phyloP scores from a whole-genome alignment of 1,140 invertebrate species.

The Macrobrachium nipponense region DNA sequence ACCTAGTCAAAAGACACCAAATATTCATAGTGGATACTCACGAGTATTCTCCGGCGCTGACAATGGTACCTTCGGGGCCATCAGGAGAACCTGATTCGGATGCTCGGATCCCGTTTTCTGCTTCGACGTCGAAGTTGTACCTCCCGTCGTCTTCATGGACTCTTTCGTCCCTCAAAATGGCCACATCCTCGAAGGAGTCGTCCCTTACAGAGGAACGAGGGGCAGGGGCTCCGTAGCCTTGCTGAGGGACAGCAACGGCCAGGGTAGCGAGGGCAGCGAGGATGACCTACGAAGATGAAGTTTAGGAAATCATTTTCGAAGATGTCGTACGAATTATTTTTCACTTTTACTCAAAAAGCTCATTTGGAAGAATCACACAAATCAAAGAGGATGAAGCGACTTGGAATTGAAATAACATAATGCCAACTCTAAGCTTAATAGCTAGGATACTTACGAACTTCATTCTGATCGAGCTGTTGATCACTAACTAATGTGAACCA shows the following conservation, averaged over 20 bases:
- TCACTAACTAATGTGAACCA: no score
- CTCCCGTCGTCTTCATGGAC: constrained; percentile 44
- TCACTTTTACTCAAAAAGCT: no score
- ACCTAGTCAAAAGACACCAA: no score
- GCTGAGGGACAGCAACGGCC: constrained; percentile 19
- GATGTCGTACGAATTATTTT: no score
- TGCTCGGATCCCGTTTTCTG: constrained; percentile 49
- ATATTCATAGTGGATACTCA: not conserved
- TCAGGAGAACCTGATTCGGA: constrained; percentile 46
- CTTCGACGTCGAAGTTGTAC: constrained; percentile 52
- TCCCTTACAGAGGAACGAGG: not conserved
- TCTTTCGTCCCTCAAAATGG: constrained; percentile 30
- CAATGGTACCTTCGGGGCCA: constrained; percentile 38
- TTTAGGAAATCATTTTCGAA: no score
- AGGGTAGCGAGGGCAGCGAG: constrained; percentile 11
- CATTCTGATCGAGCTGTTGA: no score
- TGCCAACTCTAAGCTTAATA: no score
- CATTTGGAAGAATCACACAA: no score
- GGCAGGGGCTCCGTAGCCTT: not conserved
- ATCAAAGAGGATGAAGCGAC: no score
- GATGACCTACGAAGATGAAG: not conserved
- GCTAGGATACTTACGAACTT: no score
- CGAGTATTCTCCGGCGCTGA: constrained; percentile 42
- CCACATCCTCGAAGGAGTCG: constrained; percentile 11
- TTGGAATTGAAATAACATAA: no score